These are phyloP conservation scores for Machimus rusticus DNA, from an alignment of 2,888 invertebrate genomes.

Conservation along the genomic window DNA sequence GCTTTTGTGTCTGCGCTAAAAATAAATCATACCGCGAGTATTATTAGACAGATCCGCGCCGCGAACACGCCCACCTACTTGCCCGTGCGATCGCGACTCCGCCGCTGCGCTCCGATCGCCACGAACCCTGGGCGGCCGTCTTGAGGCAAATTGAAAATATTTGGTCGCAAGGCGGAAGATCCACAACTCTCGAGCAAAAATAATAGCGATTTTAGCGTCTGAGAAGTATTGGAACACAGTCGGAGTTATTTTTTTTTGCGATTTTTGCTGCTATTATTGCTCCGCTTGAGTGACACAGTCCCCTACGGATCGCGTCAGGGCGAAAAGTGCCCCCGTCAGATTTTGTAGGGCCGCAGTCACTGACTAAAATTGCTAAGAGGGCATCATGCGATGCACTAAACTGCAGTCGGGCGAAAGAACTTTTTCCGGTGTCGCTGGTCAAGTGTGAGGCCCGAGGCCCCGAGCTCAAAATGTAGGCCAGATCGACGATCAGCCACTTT, in stretches of 20 bases:
- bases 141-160: conserved; percentile 11
- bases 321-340: background rate
- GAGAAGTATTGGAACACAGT: background rate
- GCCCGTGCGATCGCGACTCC: background rate
- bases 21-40: conserved; percentile 24
- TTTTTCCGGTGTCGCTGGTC: conserved; percentile 16
- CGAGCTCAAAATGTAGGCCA: background rate
- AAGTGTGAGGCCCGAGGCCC: background rate
- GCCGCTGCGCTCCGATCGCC: background rate
- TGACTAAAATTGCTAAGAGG: background rate
- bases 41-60: background rate
- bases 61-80: conserved; percentile 12
- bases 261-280: conserved; percentile 12
- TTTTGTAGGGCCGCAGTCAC: background rate
- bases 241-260: background rate
- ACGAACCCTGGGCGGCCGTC: background rate
- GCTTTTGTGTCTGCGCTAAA: conserved; percentile 23
- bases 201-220: background rate
- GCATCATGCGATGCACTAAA: background rate
- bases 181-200: background rate
- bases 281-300: conserved; percentile 6
- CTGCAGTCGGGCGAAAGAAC: background rate
- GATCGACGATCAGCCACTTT: background rate
- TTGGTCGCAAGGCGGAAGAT: conserved; percentile 23
- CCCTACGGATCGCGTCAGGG: background rate